Evolutionary conservation across 2,113 vertebrate species (phyloP), one percentile per base, ranked within the genome.

Genomic region (Antigone vipio): DNA sequence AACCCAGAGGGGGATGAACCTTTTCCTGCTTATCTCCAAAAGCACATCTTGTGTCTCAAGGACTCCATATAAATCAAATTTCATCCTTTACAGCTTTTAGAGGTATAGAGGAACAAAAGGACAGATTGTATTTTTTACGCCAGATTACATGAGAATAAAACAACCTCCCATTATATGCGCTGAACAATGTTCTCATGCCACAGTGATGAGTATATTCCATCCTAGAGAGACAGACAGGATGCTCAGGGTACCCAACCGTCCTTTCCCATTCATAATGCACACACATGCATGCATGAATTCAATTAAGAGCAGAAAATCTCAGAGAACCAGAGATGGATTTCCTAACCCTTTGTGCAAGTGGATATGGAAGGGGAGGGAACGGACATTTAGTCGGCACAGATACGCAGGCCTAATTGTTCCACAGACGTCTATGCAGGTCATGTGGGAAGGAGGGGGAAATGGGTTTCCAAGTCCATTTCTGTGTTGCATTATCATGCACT

Each of bases 11-110:
- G 84, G 77, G 42, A 87, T 73, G 91, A 93, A 95, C 94, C 97
- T 91, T 81, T 34, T 87, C 62, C 89, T 82, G 94, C 86, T 95
- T 96, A 95, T 96, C 91, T 94, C 92, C 89, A 94, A 92, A 97
- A 82, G 45, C 81, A 87, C 87, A 95, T 95, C 92, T 93, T 96
- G 86, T 84, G 83, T 92, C 71, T 85, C 86, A 93, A 89, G 91
- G 77, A 96, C 64, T 87, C 49, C 89, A 94, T n/a, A 89, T 93
- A 94, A 93, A 93, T 87, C 49, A 87, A 87, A 85, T 92, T 97
- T 94, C 68, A 89, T 87, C 67, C 93, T 89, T 95, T 93, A 81
- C 58, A 91, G 94, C 71, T 93, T 95, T 89, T 66, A 95, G 63
- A 75, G 63, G 69, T 77, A 42, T 11, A 85, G 58, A 89, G 67